Conservation (phyloP, 2,113 vertebrate genomes). For the Galbula dea region DNA sequence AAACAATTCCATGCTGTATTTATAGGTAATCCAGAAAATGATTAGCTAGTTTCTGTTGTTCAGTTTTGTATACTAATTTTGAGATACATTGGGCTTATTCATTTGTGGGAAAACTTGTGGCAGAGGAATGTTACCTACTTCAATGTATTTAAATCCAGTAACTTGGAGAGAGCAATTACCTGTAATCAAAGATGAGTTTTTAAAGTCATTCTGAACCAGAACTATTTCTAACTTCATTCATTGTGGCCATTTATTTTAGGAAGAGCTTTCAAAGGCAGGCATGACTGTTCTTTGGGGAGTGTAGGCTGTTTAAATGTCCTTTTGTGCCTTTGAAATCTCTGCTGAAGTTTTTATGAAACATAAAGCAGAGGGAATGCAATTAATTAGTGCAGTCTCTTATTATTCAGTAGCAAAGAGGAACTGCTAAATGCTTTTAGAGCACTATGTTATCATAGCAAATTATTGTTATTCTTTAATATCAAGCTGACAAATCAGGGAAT, state of each 20-base stretch:
- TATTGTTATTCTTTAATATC: slow-evolving; percentile 6
- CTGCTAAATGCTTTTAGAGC: not conserved
- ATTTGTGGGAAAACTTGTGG: not conserved
- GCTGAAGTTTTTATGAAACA: slow-evolving; percentile 10
- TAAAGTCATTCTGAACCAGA: not conserved
- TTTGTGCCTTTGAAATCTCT: slow-evolving; percentile 28
- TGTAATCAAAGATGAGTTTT: not conserved
- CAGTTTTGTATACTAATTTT: not conserved
- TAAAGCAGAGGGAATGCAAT: slow-evolving; percentile 2
- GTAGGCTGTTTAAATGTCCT: not conserved
- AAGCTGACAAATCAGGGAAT: not conserved
- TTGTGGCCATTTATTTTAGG: not conserved
- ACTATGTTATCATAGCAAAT: not conserved
- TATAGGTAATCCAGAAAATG: not conserved
- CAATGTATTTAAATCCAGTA: not conserved
- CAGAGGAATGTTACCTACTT: not conserved
- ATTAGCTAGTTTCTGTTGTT: not conserved
- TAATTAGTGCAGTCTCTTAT: slow-evolving; percentile 5
- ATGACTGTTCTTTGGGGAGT: not conserved
- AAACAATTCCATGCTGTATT: not conserved
- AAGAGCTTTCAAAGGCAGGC: not conserved
- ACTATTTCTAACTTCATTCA: not conserved
- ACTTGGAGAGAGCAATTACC: not conserved
- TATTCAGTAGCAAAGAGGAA: not conserved
- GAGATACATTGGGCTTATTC: accelerated